These are phyloP conservation scores for Macaria notata DNA, from an alignment of 2,888 invertebrate genomes.

Conservation along the genomic window DNA sequence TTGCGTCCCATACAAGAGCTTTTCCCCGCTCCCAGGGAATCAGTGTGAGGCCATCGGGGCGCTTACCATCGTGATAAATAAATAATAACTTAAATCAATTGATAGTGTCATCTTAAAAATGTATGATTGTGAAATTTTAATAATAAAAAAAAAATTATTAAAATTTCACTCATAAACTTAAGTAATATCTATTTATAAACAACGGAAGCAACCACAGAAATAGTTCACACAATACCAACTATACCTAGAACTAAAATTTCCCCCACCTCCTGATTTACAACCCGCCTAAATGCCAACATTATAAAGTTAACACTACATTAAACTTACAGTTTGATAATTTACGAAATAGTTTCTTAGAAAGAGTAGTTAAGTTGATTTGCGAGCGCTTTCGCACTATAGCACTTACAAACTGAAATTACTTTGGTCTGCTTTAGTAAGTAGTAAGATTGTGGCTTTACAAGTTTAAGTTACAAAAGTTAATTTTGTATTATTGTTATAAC, in stretches of 20 bases:
- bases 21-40: too few species aligned
- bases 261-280: slow-evolving; percentile 14
- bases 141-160: too few species aligned
- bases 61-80: too few species aligned
- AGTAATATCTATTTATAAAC: neutral
- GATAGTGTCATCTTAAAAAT: too few species aligned
- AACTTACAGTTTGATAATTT: slow-evolving; percentile 32
- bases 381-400: slow-evolving; percentile 29
- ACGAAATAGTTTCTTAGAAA: slow-evolving; percentile 33
- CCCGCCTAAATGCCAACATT: slow-evolving; percentile 23
- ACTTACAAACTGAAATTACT: slow-evolving; percentile 25
- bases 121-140: too few species aligned
- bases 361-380: slow-evolving; percentile 40
- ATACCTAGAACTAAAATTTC: slow-evolving; percentile 3
- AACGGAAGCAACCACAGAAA: slow-evolving; percentile 3
- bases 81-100: too few species aligned
- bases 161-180: too few species aligned
- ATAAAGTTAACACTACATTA: slow-evolving; percentile 35
- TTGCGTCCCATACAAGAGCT: too few species aligned
- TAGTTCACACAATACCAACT: neutral
- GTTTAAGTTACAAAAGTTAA: slow-evolving; percentile 22
- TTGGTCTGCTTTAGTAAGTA: slow-evolving; percentile 26
- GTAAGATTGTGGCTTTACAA: slow-evolving; percentile 19
- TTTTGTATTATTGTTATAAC: neutral
- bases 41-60: too few species aligned